These are phyloP conservation scores for Dromococcyx pavoninus DNA, from an alignment of 2,797 vertebrate genomes.

Conservation along the genomic window DNA sequence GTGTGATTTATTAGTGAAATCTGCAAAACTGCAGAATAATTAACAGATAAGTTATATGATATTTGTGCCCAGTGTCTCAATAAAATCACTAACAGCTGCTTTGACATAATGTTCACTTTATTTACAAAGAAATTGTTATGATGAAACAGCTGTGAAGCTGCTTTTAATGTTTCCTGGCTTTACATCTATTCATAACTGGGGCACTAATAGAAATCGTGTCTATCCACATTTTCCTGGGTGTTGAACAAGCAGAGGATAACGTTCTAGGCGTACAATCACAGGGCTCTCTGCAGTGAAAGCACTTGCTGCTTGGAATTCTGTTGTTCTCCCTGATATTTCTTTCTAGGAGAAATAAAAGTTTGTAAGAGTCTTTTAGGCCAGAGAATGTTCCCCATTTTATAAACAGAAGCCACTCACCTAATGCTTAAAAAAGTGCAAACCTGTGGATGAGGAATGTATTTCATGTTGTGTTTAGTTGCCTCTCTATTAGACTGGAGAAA, in stretches of 20 bases:
- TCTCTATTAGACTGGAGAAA: background rate
- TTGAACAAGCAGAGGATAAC: background rate
- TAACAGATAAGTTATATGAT: background rate
- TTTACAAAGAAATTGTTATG: background rate
- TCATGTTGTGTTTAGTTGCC: background rate
- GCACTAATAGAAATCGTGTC: background rate
- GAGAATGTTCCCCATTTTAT: background rate
- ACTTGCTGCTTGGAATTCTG: background rate
- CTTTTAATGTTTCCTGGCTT: background rate
- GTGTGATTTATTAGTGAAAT: background rate
- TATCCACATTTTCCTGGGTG: background rate
- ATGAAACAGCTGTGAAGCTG: conserved; percentile 13
- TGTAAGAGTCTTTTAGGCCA: background rate
- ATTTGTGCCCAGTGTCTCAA: background rate
- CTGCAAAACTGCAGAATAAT: background rate
- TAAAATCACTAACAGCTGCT: conserved; percentile 18
- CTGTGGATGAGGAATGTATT: background rate
- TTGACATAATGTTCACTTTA: background rate
- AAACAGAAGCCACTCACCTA: background rate
- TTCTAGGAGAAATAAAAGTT: background rate
- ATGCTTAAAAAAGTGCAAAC: background rate
- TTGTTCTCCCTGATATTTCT: background rate
- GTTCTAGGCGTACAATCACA: background rate
- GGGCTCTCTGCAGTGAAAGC: background rate
- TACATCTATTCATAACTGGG: background rate